A percentile compares a stretch with the other conserved stretches of the same genome.
Evolutionary conservation across 2,113 vertebrate genomes (phyloP).

Genomic region (Semicossyphus pulcher): DNA sequence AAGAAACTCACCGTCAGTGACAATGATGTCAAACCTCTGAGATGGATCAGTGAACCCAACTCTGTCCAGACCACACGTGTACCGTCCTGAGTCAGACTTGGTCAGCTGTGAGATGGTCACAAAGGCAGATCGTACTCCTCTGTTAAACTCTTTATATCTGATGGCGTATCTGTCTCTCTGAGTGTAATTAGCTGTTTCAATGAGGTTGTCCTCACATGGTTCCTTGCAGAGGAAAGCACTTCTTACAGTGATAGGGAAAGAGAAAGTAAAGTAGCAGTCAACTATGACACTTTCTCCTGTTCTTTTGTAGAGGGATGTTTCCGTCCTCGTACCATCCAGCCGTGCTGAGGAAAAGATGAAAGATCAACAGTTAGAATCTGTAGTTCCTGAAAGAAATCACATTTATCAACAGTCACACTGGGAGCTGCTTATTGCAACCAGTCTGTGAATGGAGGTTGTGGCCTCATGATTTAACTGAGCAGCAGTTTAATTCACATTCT

Average conservation of each 20-base stretch:
- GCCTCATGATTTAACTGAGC: too few species aligned
- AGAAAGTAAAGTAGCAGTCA: accelerated
- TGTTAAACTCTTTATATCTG: accelerated
- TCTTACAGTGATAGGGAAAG: not conserved
- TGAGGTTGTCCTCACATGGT: not conserved
- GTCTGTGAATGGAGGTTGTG: too few species aligned
- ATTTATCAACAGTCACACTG: too few species aligned
- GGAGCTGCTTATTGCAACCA: too few species aligned
- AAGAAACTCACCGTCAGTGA: not conserved
- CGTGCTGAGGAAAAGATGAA: not conserved
- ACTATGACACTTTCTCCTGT: not conserved
- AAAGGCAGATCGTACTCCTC: not conserved
- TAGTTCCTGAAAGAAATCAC: not conserved
- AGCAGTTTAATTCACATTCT: too few species aligned
- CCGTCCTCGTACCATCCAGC: not conserved
- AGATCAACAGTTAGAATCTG: not conserved
- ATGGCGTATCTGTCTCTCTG: not conserved
- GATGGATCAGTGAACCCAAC: not conserved
- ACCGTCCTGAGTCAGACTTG: not conserved
- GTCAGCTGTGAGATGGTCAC: not conserved
- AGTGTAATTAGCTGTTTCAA: not conserved
- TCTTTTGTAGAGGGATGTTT: not conserved
- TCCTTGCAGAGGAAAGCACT: not conserved
- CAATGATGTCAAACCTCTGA: not conserved
- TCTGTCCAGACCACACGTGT: not conserved